These are phyloP conservation scores for Diglossa cyanea DNA, from an alignment of 2,797 vertebrate species.

Conservation along the genomic window DNA sequence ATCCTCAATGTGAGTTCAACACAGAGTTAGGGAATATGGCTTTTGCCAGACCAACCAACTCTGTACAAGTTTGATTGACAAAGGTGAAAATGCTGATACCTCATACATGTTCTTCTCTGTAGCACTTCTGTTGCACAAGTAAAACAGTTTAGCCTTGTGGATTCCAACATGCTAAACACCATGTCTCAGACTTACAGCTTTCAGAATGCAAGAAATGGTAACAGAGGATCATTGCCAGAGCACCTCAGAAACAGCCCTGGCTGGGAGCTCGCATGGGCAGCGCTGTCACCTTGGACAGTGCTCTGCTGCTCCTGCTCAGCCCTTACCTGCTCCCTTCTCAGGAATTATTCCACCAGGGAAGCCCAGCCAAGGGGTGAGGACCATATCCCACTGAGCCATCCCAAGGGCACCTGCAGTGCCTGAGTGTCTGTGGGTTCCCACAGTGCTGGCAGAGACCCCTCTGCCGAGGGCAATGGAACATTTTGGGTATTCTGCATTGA, in stretches of 20 bases:
- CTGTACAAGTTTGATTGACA: background rate
- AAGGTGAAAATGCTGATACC: background rate
- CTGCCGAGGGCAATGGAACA: background rate
- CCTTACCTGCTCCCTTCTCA: background rate
- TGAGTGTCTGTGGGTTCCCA: rapidly evolving
- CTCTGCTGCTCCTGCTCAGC: background rate
- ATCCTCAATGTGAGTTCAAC: background rate
- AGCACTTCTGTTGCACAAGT: background rate
- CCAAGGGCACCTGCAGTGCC: rapidly evolving
- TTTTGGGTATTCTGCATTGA: background rate
- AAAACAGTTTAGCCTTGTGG: background rate
- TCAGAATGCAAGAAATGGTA: rapidly evolving
- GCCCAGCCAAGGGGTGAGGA: no score
- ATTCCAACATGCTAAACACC: rapidly evolving
- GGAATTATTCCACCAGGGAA: background rate
- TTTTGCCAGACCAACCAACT: background rate
- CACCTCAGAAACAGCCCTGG: background rate
- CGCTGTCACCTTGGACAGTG: rapidly evolving
- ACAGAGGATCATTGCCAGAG: background rate
- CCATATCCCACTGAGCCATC: background rate
- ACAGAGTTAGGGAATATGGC: background rate
- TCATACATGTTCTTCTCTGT: background rate
- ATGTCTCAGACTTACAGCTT: rapidly evolving
- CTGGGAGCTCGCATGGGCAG: background rate
- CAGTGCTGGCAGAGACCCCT: background rate